Base-by-base conservation (phyloP, 1,140 invertebrate species). In the Aphidius gifuensis region DNA sequence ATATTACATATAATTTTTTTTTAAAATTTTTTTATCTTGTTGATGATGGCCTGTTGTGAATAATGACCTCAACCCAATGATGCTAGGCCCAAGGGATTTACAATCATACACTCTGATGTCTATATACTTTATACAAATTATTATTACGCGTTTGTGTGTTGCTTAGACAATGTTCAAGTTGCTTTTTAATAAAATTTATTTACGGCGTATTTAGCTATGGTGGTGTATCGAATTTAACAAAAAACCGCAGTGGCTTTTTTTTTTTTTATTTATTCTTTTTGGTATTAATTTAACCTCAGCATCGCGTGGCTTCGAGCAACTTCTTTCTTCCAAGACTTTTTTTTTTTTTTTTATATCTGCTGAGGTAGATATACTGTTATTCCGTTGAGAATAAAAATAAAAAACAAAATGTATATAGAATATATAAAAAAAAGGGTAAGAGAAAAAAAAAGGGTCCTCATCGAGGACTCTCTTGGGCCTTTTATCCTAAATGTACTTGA, bases 181-280 rank as follows among this genome's bases (percentile, higher is more conserved):
- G 4, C 2, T 32, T 32, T 32, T 32, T 32, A 32, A 32, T 32
- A 32, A 32, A 32, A 32, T 32, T 32, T 32, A 32, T 32, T 32
- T 32, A 32, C 23, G 23, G 23, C 4, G 23, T 32, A 32, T 32
- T 32, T 32, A 32, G 4, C 23, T 32, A 32, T 32, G 11, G 9
- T 9, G 53, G n/a, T 55, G 53, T 55, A 55, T 55, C 53, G 21
- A 55, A 55, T 55, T 55, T 40, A n/a, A 55, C 16, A n/a, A n/a
- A 55, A 39, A 55, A 21, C 53, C 53, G 40, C 53, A 55, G 39
- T 42, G 53, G 53, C 43, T 55, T 55, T 38, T 32, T 5, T 42
- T 42, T 55, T 55, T 43, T 55, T 40, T 42, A 42, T 43, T 9
- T 9, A 6, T 40, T 55, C 53, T 43, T 55, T 55, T 40, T 32